Evolutionary conservation across 2,113 vertebrate species (phyloP).

Genomic region (Hipposideros armiger): DNA sequence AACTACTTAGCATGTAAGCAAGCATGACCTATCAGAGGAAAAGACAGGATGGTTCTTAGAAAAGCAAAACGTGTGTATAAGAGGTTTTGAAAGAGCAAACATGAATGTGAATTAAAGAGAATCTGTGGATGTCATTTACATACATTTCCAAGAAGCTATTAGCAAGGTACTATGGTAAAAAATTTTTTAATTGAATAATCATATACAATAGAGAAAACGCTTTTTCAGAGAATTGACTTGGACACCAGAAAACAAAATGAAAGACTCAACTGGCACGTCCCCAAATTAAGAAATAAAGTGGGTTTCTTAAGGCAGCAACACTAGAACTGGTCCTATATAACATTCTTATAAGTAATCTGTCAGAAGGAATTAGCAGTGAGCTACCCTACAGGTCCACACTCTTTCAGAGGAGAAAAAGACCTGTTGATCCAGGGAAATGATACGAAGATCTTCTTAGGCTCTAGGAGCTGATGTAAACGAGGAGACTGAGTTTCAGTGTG

Average conservation of each 20-base stretch:
- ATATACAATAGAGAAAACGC: background rate
- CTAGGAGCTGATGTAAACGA: background rate
- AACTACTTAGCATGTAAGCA: background rate
- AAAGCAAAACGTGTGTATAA: background rate
- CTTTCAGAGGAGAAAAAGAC: background rate
- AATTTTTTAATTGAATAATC: constrained; percentile 10
- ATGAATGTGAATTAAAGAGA: constrained; percentile 17
- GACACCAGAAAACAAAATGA: constrained; percentile 42
- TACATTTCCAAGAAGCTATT: constrained; percentile 38
- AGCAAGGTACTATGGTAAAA: constrained; percentile 46
- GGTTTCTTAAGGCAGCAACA: background rate
- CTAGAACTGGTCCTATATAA: background rate
- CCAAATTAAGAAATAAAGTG: constrained; percentile 36
- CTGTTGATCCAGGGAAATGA: constrained; percentile 25
- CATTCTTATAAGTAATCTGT: constrained; percentile 29
- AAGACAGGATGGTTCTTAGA: background rate
- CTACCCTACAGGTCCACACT: background rate
- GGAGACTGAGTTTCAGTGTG: background rate
- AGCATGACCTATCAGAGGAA: background rate
- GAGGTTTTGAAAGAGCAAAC: constrained; percentile 21
- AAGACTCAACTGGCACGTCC: background rate
- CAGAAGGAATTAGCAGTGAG: background rate
- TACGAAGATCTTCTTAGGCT: background rate
- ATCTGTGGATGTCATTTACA: background rate
- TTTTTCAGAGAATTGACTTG: background rate